Conservation (phyloP, 2,113 vertebrate species). For the Paratilapia polleni region DNA sequence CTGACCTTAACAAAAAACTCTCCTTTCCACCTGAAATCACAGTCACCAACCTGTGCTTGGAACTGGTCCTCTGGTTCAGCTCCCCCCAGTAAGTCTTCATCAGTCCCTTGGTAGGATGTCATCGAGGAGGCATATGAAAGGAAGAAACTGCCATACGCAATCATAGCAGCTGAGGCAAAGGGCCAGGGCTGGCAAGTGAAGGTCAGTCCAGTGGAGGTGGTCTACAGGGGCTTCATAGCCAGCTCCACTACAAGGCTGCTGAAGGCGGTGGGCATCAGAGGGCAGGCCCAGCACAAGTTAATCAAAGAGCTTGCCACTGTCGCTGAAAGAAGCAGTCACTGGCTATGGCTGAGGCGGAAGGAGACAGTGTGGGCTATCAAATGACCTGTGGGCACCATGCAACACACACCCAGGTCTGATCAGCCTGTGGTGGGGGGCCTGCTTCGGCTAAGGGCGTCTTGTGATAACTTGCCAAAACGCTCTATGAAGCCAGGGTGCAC, state of each 20-base stretch:
- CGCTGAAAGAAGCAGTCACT: background rate
- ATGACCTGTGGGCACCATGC: no score
- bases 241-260: background rate
- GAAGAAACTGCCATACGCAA: background rate
- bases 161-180: background rate
- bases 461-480: no score
- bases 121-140: background rate
- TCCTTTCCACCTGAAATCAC: background rate
- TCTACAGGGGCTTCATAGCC: background rate
- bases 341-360: background rate
- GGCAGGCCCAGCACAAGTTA: background rate
- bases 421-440: background rate
- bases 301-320: background rate
- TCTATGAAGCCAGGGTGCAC: no score
- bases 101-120: background rate
- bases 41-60: background rate
- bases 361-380: background rate
- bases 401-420: background rate
- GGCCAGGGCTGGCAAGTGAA: background rate
- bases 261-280: background rate
- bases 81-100: background rate
- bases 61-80: background rate
- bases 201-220: background rate
- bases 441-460: background rate
- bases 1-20: background rate